Evolutionary conservation across 2,888 invertebrate genomes (phyloP).

Genomic region (Drosophila nr. fundita): DNA sequence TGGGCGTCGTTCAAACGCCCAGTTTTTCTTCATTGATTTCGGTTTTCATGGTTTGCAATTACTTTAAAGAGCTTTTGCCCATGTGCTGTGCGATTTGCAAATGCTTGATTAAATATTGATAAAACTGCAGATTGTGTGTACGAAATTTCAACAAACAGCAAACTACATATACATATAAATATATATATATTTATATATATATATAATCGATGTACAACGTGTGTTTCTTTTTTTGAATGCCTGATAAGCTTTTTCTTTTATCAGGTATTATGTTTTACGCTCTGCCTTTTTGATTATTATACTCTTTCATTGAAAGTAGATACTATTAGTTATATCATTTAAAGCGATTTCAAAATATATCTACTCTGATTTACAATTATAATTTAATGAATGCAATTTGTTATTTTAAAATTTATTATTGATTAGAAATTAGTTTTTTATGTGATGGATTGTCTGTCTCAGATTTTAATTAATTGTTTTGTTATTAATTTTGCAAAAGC

Average conservation of each 20-base stretch:
- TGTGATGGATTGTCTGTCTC: background rate
- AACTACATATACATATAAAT: no score
- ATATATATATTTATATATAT: background rate
- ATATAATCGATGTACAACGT: slow-evolving; percentile 17
- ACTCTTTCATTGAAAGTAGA: background rate
- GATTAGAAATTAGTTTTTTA: background rate
- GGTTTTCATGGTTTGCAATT: background rate
- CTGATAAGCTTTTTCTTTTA: slow-evolving; percentile 51
- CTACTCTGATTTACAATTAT: background rate
- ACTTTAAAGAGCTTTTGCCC: slow-evolving; percentile 5
- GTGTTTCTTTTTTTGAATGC: slow-evolving; percentile 33
- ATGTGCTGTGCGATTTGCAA: slow-evolving; percentile 30
- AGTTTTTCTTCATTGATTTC: slow-evolving; percentile 2
- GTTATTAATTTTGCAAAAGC: background rate
- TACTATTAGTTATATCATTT: background rate
- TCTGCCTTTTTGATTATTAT: background rate
- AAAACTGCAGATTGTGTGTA: slow-evolving; percentile 35
- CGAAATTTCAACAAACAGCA: slow-evolving; percentile 6
- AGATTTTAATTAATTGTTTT: background rate
- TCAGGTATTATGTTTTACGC: slow-evolving; percentile 33
- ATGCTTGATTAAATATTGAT: slow-evolving; percentile 69
- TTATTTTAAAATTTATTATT: background rate
- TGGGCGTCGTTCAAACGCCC: slow-evolving; percentile 50
- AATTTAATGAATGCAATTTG: background rate
- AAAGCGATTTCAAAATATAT: background rate